phyloP scores from a whole-genome alignment of 2,888 invertebrate species.

The Leucozona laternaria region DNA sequence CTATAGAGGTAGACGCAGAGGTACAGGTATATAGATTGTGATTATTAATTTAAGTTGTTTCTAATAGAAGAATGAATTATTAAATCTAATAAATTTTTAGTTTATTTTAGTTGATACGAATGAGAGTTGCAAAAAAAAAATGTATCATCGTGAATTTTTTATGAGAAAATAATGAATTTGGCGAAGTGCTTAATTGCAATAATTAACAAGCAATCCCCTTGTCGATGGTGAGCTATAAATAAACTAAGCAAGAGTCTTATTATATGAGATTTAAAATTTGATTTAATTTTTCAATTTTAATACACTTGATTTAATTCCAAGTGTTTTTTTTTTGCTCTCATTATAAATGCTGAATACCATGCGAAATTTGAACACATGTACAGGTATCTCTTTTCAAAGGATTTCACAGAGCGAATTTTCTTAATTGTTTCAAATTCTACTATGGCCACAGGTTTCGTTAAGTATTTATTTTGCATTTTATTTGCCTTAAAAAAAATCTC shows the following conservation, averaged over 20 bases:
- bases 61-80: background rate
- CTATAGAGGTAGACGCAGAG: too few species aligned
- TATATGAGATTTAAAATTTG: background rate
- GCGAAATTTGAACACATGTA: background rate
- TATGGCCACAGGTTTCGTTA: background rate
- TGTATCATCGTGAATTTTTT: background rate
- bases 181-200: background rate
- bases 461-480: background rate
- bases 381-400: background rate
- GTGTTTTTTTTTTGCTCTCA: background rate
- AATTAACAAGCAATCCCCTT: background rate
- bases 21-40: background rate
- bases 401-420: background rate
- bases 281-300: too few species aligned
- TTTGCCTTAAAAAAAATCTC: too few species aligned
- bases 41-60: background rate
- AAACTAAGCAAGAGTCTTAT: background rate
- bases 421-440: background rate
- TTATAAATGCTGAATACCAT: background rate
- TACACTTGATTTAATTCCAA: background rate
- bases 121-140: background rate
- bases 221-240: conserved; percentile 12
- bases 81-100: conserved; percentile 16
- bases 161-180: background rate
- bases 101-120: conserved; percentile 5